Conservation (phyloP, 1,140 invertebrate species). For the Colletes gigas region DNA sequence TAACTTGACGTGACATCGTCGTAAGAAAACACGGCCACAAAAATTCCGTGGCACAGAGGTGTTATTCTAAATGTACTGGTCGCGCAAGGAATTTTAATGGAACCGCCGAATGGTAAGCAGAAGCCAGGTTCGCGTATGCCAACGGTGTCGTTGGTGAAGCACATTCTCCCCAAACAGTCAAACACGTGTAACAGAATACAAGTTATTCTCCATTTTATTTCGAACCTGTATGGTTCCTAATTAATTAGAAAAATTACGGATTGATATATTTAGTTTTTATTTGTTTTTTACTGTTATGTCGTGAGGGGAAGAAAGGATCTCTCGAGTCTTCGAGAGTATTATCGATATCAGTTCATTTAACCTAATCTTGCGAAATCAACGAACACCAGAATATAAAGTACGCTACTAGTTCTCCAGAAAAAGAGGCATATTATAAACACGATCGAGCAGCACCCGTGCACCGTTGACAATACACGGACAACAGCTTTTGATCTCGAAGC, state of each 20-base stretch:
- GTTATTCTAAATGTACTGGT: conserved; percentile 21
- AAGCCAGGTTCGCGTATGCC: conserved; percentile 1
- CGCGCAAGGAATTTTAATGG: conserved; percentile 39
- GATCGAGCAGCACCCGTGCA: neutral
- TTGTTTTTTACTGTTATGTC: too few relatives aligned
- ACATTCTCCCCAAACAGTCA: neutral
- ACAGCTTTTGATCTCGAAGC: conserved; percentile 8
- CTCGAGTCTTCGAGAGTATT: too few relatives aligned
- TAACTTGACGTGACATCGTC: neutral
- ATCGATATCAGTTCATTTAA: neutral
- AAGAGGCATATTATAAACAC: neutral
- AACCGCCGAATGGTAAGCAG: conserved; percentile 9
- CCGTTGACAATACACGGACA: conserved; percentile 13
- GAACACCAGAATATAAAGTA: neutral
- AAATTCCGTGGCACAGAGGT: conserved; percentile 19
- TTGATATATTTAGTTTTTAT: neutral
- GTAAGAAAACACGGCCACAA: neutral
- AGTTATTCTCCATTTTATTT: neutral
- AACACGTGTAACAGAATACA: neutral
- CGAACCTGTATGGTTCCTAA: neutral
- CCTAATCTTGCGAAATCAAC: neutral
- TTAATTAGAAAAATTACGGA: neutral
- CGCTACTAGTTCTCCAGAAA: neutral
- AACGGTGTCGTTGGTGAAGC: neutral
- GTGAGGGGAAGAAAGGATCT: too few relatives aligned